A percentile compares a stretch with the other conserved stretches of the same genome.
Conservation (phyloP, 1,140 invertebrate genomes). For the Philotrypesis tridentata region DNA sequence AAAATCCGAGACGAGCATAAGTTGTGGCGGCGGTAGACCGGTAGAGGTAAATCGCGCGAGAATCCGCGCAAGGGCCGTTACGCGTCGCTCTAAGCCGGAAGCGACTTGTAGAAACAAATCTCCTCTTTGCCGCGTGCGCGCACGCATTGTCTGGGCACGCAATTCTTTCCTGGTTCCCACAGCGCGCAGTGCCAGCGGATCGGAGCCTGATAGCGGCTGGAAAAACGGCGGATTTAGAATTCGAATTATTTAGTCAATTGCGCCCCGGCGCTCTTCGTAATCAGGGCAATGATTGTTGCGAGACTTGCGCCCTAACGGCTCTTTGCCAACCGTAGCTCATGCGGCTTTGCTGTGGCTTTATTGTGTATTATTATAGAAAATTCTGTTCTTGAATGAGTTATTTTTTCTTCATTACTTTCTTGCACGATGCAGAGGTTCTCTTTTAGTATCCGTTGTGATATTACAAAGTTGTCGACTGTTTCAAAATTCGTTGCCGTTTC, state of each 20-base stretch:
- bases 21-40: background rate
- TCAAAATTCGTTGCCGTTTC: no score
- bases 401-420: no score
- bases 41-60: constrained; percentile 36
- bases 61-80: constrained; percentile 17
- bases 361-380: no score
- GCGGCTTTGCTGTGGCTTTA: constrained; percentile 1
- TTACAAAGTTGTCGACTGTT: no score
- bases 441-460: no score
- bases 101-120: constrained; percentile 42
- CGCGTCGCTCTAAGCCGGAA: constrained; percentile 35
- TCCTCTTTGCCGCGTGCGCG: constrained; percentile 26
- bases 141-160: background rate
- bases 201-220: background rate
- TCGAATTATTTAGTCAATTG: constrained; percentile 31
- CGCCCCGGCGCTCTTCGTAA: background rate
- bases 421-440: no score
- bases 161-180: constrained; percentile 44
- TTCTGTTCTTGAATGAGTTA: no score
- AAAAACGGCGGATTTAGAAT: constrained; percentile 23
- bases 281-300: background rate
- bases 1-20: background rate
- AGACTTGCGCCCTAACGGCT: background rate
- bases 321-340: background rate
- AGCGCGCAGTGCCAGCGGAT: background rate